phyloP scores from a whole-genome alignment of 2,113 vertebrate species.

The Sminthopsis crassicaudata region DNA sequence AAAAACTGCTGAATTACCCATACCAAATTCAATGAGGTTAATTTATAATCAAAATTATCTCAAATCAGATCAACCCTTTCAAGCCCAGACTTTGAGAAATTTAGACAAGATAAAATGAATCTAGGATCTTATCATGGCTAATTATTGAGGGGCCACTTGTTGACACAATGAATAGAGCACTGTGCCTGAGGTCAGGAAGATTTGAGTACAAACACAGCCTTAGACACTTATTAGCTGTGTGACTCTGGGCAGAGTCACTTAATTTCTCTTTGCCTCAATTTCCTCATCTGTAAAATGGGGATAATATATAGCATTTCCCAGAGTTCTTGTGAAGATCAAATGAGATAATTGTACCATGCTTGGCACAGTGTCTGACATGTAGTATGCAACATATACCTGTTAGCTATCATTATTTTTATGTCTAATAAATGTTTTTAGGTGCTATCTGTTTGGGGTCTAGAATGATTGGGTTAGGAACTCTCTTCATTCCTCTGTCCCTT shows the following conservation, averaged over 20 bases:
- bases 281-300: background rate
- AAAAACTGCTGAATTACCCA: background rate
- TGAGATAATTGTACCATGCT: too few relatives aligned
- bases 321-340: background rate
- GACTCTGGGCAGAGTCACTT: background rate
- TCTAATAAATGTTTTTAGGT: background rate
- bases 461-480: background rate
- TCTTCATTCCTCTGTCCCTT: background rate
- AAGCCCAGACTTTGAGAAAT: background rate
- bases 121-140: too few relatives aligned
- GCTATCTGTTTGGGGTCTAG: background rate
- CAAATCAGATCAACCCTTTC: background rate
- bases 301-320: background rate
- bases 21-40: background rate
- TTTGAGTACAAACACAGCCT: background rate
- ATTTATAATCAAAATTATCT: background rate
- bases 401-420: too few relatives aligned
- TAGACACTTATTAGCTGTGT: background rate
- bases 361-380: too few relatives aligned
- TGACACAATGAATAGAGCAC: background rate
- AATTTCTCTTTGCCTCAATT: background rate
- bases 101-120: background rate
- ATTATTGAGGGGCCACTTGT: background rate
- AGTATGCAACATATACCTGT: too few relatives aligned
- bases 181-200: background rate